These are phyloP conservation scores for Hassar affinis DNA, from an alignment of 2,113 vertebrate genomes.

Conservation along the genomic window DNA sequence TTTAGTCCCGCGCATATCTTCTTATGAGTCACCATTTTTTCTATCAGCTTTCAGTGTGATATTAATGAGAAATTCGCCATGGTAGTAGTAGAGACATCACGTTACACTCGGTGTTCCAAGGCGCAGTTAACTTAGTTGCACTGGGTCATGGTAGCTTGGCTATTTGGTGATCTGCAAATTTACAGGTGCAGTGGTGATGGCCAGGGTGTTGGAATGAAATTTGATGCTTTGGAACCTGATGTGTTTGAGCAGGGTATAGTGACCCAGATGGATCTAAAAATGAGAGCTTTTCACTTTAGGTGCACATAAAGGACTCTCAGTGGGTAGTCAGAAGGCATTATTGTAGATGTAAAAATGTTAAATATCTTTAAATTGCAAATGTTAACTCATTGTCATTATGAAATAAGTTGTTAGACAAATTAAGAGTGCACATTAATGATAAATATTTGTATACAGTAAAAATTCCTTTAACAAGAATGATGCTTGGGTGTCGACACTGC, in stretches of 20 bases:
- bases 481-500: background rate
- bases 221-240: background rate
- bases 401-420: background rate
- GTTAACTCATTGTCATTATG: background rate
- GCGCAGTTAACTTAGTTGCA: background rate
- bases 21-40: background rate
- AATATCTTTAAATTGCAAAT: background rate
- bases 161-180: background rate
- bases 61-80: background rate
- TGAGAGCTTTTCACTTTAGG: background rate
- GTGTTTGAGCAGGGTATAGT: background rate
- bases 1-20: background rate
- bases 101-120: background rate
- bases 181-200: background rate
- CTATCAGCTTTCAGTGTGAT: background rate
- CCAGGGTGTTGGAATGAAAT: background rate
- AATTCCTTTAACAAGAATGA: background rate
- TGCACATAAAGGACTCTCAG: background rate
- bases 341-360: background rate
- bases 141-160: too few relatives aligned
- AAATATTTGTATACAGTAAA: background rate
- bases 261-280: background rate
- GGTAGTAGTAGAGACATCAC: background rate
- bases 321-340: background rate
- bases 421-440: background rate